Base-by-base conservation (phyloP, 2,797 vertebrate species). In the Carapus acus region DNA sequence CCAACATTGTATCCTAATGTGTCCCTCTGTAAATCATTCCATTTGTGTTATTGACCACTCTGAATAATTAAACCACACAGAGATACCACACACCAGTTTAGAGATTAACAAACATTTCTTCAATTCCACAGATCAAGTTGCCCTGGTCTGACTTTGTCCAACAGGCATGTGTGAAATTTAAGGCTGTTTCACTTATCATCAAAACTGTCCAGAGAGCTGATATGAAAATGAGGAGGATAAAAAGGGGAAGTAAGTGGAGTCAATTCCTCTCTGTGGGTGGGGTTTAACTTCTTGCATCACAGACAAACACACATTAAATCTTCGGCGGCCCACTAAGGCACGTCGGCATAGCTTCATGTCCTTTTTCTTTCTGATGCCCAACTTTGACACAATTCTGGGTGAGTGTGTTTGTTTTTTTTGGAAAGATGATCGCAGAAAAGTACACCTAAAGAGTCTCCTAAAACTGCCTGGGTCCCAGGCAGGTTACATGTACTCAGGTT, bases 211-310 rank as follows among this genome's bases (percentile, higher is more conserved):
- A 73, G 39, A 73, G 53, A 54, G 62, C 71, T 77, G 79, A 84
- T 90, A 90, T 88, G 85, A 87, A 89, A 89, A 89, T 89, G 55
- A 88, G 81, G 84, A 87, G 81, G 82, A 87, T 87, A 82, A 89
- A 87, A 90, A 88, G 79, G 64, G 88, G 88, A 90, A 89, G 85
- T 87, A 77, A 73, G 79, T 65, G 36, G 62, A 77, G 71, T 67
- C 45, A 52, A 86, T 85, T 88, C 79, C 82, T 87, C 68, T 83
- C 65, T 59, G 75, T 83, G 86, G 85, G 84, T 81, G 83, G 80
- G 81, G 85, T 82, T 81, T 74, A 77, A 53, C 51, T 71, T 81
- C 81, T 77, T 85, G 77, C 76, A 74, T 79, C 71, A 80, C 74
- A 79, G 50, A 78, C 64, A 48, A 66, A 64, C 59, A 69, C 48